These are phyloP conservation scores for Caenorhabditis sp. DNA, from an alignment of 2,888 invertebrate genomes.

Conservation along the genomic window DNA sequence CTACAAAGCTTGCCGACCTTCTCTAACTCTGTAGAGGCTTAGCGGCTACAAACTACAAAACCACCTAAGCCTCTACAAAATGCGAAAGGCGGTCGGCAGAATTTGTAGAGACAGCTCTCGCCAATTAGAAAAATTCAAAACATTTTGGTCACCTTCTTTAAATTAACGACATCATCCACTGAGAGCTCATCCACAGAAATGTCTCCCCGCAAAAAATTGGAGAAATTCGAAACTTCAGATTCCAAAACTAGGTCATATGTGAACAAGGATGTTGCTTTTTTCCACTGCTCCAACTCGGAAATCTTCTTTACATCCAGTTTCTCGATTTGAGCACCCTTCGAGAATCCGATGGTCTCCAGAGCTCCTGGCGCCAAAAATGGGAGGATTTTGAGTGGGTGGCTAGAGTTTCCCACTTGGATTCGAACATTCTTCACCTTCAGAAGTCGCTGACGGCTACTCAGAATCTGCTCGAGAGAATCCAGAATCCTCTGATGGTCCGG, in stretches of 20 bases:
- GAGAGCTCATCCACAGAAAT: background rate
- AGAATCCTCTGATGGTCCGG: background rate
- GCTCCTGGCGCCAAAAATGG: background rate
- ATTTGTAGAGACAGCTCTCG: too few relatives aligned
- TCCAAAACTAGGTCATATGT: background rate
- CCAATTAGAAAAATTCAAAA: background rate
- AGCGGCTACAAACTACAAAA: too few relatives aligned
- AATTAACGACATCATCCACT: background rate
- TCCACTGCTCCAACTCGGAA: background rate
- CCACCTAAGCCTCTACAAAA: too few relatives aligned
- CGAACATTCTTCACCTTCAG: background rate
- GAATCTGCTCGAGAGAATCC: background rate
- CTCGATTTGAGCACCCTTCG: too few relatives aligned
- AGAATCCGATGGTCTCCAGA: slow-evolving; percentile 1
- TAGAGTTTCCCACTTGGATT: background rate
- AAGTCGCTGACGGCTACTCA: background rate
- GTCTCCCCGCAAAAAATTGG: background rate
- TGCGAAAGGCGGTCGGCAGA: too few relatives aligned
- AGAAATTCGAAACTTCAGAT: too few relatives aligned
- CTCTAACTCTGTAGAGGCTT: too few relatives aligned
- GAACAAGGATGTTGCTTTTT: background rate
- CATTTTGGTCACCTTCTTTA: background rate
- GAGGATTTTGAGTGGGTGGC: background rate
- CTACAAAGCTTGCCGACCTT: too few relatives aligned
- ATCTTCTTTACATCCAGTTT: background rate